These are phyloP conservation scores for Halictus rubicundus DNA, from an alignment of 1,140 invertebrate genomes.

Conservation along the genomic window DNA sequence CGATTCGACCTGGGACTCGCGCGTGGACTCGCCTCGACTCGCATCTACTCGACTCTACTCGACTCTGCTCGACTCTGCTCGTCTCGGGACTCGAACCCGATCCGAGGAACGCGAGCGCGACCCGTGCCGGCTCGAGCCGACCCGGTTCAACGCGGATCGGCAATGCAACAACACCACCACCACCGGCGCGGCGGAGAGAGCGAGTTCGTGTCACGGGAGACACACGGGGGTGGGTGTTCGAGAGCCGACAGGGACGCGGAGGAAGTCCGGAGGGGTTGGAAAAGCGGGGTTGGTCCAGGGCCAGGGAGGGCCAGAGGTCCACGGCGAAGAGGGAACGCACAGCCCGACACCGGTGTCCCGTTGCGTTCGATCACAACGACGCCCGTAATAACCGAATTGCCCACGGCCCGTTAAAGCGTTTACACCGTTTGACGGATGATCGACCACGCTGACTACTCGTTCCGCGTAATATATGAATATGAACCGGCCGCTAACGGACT, in stretches of 20 bases:
- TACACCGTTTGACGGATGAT: constrained; percentile 71
- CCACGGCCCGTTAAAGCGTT: constrained; percentile 71
- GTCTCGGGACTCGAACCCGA: too few relatives aligned
- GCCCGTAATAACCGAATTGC: constrained; percentile 72
- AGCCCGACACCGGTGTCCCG: constrained; percentile 54
- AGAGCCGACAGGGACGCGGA: background rate
- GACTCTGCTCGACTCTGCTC: too few relatives aligned
- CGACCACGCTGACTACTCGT: constrained; percentile 64
- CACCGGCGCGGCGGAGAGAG: too few relatives aligned
- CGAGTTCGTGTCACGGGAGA: too few relatives aligned
- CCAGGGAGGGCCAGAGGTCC: constrained; percentile 38
- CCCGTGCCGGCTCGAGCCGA: too few relatives aligned
- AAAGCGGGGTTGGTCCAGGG: constrained; percentile 9
- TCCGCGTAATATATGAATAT: constrained; percentile 61
- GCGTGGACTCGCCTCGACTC: too few relatives aligned
- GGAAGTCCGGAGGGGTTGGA: background rate
- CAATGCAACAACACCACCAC: too few relatives aligned
- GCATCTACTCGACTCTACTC: too few relatives aligned
- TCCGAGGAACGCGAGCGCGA: too few relatives aligned
- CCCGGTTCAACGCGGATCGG: too few relatives aligned
- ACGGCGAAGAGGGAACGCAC: constrained; percentile 3
- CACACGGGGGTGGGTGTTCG: background rate
- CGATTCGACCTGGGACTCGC: constrained; percentile 28
- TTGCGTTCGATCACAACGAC: constrained; percentile 68
- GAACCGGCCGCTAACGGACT: constrained; percentile 56